Evolutionary conservation across 2,888 invertebrate genomes (phyloP).

Genomic region (Amphipyra berbera): DNA sequence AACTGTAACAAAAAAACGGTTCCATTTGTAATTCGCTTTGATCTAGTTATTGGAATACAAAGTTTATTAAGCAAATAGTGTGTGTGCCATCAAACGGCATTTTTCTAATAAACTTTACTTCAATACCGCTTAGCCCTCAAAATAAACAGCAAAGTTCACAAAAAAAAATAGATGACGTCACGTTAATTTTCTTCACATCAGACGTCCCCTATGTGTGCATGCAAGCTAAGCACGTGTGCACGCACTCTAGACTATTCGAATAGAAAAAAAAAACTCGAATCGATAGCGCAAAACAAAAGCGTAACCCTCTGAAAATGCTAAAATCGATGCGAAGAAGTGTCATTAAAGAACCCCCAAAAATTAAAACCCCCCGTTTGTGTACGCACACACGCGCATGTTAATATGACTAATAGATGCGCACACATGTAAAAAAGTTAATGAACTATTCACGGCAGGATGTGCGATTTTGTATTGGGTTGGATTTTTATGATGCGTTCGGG

Average conservation of each 20-base stretch:
- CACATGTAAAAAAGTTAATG: constrained; percentile 65
- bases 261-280: constrained; percentile 77
- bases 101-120: constrained; percentile 24
- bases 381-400: constrained; percentile 69
- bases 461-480: constrained; percentile 56
- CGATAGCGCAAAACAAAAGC: constrained; percentile 87
- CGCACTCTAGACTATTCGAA: constrained; percentile 68
- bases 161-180: constrained; percentile 61
- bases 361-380: constrained; percentile 82
- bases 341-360: constrained; percentile 90
- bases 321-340: constrained; percentile 89
- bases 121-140: constrained; percentile 11
- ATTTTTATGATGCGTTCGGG: constrained; percentile 48
- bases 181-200: constrained; percentile 56
- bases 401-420: constrained; percentile 72
- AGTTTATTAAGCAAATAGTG: too few relatives aligned
- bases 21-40: too few relatives aligned
- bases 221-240: constrained; percentile 76
- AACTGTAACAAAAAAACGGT: too few relatives aligned
- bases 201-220: constrained; percentile 62
- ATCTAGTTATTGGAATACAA: background rate
- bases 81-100: background rate
- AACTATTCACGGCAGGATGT: constrained; percentile 63
- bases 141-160: constrained; percentile 15
- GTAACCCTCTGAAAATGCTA: constrained; percentile 85